These are phyloP conservation scores for Aphis gossypii DNA, from an alignment of 1,140 invertebrate species.

Conservation along the genomic window DNA sequence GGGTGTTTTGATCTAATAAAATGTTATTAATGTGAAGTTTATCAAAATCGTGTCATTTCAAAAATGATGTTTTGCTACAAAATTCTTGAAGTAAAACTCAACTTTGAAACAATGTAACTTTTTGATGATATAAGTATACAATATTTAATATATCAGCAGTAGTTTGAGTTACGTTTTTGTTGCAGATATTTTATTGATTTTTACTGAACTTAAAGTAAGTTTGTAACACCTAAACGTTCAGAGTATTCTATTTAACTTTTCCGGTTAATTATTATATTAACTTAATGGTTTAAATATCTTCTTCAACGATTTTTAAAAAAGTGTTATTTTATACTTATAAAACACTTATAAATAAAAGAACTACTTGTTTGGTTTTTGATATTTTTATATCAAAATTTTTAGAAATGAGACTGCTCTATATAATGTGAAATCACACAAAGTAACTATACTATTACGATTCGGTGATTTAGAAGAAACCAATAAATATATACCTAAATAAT, in stretches of 20 bases:
- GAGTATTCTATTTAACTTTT: neutral
- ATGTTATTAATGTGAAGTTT: neutral
- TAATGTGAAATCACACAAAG: neutral
- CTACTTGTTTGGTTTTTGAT: neutral
- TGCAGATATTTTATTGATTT: neutral
- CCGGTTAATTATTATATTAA: neutral
- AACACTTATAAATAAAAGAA: neutral
- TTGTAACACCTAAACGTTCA: neutral
- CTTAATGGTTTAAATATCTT: neutral
- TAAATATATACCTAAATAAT: neutral
- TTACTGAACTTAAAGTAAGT: neutral
- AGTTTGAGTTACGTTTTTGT: neutral
- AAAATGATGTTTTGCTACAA: neutral
- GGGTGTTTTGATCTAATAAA: neutral
- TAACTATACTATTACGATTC: neutral
- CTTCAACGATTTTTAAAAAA: neutral
- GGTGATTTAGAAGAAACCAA: neutral
- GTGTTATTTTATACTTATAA: neutral
- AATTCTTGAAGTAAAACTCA: neutral
- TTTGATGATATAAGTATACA: neutral
- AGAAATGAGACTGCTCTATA: neutral
- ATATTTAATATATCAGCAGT: neutral
- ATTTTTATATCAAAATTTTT: neutral
- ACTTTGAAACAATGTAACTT: neutral
- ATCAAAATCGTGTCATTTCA: neutral